A percentile compares a stretch with the other conserved stretches of the same genome.
Evolutionary conservation across 2,113 vertebrate genomes (phyloP).

Genomic region (Nycticorax nycticorax): DNA sequence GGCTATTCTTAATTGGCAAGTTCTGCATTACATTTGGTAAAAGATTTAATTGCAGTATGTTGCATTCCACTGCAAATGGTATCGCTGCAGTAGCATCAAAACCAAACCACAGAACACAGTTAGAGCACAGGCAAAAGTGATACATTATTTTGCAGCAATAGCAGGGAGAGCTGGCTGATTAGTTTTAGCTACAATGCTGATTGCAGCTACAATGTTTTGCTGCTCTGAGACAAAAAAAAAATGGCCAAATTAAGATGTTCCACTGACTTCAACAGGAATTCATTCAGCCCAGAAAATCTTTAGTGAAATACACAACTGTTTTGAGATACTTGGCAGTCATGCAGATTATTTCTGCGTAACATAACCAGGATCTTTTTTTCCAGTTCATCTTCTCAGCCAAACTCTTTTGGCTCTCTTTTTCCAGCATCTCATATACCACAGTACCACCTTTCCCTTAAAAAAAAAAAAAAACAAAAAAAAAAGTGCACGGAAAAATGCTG

Average conservation of each 20-base stretch:
- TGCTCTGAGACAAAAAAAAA: not conserved
- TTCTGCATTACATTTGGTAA: not conserved
- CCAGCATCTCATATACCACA: not conserved
- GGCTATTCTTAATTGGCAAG: not conserved
- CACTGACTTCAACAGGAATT: not conserved
- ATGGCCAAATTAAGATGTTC: not conserved
- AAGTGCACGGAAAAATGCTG: not conserved
- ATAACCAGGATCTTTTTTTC: not conserved
- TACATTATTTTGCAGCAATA: not conserved
- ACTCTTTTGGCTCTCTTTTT: not conserved
- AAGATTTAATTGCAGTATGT: not conserved
- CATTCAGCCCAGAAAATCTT: not conserved
- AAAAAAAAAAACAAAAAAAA: not conserved
- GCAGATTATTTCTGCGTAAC: not conserved
- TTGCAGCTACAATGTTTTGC: not conserved
- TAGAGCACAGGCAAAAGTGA: not conserved
- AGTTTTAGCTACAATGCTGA: not conserved
- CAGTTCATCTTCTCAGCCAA: not conserved
- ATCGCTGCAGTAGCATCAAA: not conserved
- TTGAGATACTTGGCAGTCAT: not conserved
- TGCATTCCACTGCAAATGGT: not conserved
- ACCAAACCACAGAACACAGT: not conserved
- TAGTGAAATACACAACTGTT: not conserved
- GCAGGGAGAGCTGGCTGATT: not conserved
- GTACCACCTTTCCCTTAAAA: not conserved